Evolutionary conservation across 1,140 invertebrate species (phyloP), one percentile per base, ranked within the genome.

Genomic region (Steinernema feltiae): DNA sequence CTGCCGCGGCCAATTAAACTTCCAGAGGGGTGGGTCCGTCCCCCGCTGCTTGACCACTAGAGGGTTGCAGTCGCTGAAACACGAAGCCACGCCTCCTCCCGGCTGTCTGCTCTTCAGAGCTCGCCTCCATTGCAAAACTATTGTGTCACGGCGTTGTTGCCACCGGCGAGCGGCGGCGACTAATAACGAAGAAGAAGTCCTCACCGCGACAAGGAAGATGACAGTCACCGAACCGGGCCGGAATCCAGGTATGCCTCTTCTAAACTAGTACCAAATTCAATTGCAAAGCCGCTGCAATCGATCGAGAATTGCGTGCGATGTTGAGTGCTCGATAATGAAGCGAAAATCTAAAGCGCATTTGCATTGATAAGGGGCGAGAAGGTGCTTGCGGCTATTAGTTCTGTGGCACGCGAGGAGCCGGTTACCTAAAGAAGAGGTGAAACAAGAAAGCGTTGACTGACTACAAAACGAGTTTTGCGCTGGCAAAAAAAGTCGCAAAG

Each of bases 171-270:
- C 7, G 41, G 7, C n/a, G n/a, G n/a, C n/a, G n/a, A n/a, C 41
- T 46, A 46, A 12, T 46, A 46, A n/a, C 41, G 41, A 46, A 46
- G 53, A 63, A 63, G 53, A 27, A 63, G 53, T 21, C n/a, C n/a
- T n/a, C n/a, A n/a, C n/a, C n/a, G n/a, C n/a, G n/a, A n/a, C n/a
- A n/a, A n/a, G n/a, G 53, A 63, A 63, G 53, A 63, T 63, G 53
- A 63, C 53, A 3, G 53, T 41, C 53, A 27, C 15, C 24, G 53
- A 27, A 12, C 24, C 53, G 24, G 53, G 24, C 35, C 35, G 24
- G 53, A 63, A 63, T 27, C 53, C 53, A 63, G 53, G 53, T 63
- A 27, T n/a, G 41, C n/a, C n/a, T n/a, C 41, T 46, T n/a, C 41
- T 46, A 46, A n/a, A 46, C 41, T 46, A 7, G 7, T n/a, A 12